Evolutionary conservation across 2,888 invertebrate species (phyloP).

Genomic region (Zaprionus bogoriensis): DNA sequence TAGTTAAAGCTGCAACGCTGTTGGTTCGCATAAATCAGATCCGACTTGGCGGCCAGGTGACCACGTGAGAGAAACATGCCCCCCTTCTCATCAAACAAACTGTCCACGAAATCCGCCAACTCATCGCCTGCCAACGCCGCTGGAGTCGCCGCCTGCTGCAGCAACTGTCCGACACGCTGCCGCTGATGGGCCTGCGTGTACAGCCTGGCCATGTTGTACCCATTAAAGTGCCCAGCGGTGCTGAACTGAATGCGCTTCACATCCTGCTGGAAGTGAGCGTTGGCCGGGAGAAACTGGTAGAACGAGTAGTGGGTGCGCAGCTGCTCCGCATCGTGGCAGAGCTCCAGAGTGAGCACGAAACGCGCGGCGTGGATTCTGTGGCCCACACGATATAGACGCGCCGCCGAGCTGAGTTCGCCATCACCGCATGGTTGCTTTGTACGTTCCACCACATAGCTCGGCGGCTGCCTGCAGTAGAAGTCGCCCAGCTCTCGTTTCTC

Average conservation of each 20-base stretch:
- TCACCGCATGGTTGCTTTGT: constrained; percentile 53
- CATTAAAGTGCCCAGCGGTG: constrained; percentile 78
- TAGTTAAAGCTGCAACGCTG: constrained; percentile 84
- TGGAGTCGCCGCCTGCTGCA: constrained; percentile 47
- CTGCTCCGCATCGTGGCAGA: constrained; percentile 81
- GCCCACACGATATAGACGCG: constrained; percentile 80
- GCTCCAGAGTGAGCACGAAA: constrained; percentile 80
- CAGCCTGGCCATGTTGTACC: constrained; percentile 71
- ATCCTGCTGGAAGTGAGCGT: constrained; percentile 81
- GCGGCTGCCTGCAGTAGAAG: constrained; percentile 59
- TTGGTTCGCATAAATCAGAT: constrained; percentile 84
- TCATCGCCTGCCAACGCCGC: neutral
- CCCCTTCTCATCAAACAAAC: constrained; percentile 50
- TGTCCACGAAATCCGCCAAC: neutral
- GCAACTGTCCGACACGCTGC: constrained; percentile 68
- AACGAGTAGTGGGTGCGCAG: constrained; percentile 81
- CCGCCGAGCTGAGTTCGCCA: constrained; percentile 12
- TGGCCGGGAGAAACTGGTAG: constrained; percentile 80
- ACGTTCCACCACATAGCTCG: constrained; percentile 62
- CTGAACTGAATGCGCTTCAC: constrained; percentile 81
- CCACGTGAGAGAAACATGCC: constrained; percentile 83
- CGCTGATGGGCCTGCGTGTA: constrained; percentile 81
- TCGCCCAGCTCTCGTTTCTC: constrained; percentile 59
- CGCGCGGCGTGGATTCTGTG: constrained; percentile 71
- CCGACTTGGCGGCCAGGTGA: constrained; percentile 84